phyloP scores from a whole-genome alignment of 2,113 vertebrate genomes.

The Syrmaticus mikado region DNA sequence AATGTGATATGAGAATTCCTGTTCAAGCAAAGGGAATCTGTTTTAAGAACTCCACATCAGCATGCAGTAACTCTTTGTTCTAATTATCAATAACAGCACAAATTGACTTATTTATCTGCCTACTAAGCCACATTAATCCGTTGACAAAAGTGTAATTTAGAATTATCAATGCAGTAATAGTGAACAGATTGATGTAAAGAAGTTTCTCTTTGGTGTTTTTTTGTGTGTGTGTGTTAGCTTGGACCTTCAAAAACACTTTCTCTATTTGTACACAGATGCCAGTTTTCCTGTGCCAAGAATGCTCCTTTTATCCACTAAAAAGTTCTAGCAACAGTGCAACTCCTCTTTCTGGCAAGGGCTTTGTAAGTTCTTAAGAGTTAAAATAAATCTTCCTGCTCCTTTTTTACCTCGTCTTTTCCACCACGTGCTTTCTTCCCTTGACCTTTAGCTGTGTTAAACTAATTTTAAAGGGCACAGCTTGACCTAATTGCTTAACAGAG shows the following conservation, averaged over 20 bases:
- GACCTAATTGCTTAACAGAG: constrained; percentile 66
- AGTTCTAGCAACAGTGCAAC: constrained; percentile 8
- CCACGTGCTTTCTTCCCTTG: not conserved
- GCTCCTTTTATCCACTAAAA: not conserved
- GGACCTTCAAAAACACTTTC: constrained; percentile 8
- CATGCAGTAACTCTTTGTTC: not conserved
- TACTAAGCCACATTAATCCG: not conserved
- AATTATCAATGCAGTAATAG: not conserved
- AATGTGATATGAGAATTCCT: constrained; percentile 14
- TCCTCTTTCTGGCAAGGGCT: constrained; percentile 2
- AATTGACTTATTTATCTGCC: constrained; percentile 1
- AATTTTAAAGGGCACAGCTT: constrained; percentile 49
- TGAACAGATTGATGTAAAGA: not conserved
- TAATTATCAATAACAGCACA: not conserved
- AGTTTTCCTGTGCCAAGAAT: constrained; percentile 28
- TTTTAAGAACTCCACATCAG: not conserved
- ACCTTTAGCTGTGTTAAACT: constrained; percentile 38
- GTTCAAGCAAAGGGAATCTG: not conserved
- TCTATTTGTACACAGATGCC: constrained; percentile 12
- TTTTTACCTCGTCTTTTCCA: constrained; percentile 2
- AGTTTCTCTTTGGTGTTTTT: constrained; percentile 1
- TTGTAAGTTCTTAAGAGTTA: constrained; percentile 3
- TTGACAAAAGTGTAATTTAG: constrained; percentile 1
- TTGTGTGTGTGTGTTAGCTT: not conserved
- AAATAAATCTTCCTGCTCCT: constrained; percentile 30